phyloP scores from a whole-genome alignment of 2,888 invertebrate genomes.

The Chydorus sphaericus region DNA sequence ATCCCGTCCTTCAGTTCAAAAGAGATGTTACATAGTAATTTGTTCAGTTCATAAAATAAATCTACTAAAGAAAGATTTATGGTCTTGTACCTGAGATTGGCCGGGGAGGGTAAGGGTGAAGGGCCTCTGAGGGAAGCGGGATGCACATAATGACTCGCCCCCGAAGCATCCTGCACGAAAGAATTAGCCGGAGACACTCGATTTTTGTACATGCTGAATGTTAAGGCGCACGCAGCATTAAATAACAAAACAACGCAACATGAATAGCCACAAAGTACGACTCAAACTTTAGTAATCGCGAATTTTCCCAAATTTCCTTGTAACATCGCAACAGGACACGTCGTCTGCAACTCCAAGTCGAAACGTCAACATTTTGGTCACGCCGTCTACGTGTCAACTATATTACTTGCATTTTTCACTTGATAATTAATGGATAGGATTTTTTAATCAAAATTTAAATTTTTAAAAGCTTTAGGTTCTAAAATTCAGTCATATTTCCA shows the following conservation, averaged over 20 bases:
- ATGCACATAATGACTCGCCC: slow-evolving; percentile 4
- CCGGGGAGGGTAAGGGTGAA: slow-evolving; percentile 12
- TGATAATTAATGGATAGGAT: too few relatives aligned
- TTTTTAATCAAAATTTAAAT: too few relatives aligned
- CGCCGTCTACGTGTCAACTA: not conserved
- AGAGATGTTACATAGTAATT: not conserved
- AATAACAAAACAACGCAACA: too few relatives aligned
- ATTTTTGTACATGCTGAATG: not conserved
- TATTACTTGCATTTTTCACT: not conserved
- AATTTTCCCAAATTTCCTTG: not conserved
- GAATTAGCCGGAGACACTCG: not conserved
- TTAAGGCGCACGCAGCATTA: not conserved
- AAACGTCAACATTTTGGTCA: not conserved
- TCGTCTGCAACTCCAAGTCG: not conserved
- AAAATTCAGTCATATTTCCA: too few relatives aligned
- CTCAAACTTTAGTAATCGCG: not conserved
- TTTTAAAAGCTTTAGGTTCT: too few relatives aligned
- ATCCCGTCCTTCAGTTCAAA: slow-evolving; percentile 41
- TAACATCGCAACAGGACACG: not conserved
- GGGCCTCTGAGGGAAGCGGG: slow-evolving; percentile 11
- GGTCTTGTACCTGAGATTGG: slow-evolving; percentile 5
- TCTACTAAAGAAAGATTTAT: not conserved
- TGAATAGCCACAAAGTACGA: too few relatives aligned
- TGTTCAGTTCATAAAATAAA: not conserved
- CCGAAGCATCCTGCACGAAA: not conserved